phyloP scores from a whole-genome alignment of 1,140 invertebrate species.

The Tetramorium parvispinum region DNA sequence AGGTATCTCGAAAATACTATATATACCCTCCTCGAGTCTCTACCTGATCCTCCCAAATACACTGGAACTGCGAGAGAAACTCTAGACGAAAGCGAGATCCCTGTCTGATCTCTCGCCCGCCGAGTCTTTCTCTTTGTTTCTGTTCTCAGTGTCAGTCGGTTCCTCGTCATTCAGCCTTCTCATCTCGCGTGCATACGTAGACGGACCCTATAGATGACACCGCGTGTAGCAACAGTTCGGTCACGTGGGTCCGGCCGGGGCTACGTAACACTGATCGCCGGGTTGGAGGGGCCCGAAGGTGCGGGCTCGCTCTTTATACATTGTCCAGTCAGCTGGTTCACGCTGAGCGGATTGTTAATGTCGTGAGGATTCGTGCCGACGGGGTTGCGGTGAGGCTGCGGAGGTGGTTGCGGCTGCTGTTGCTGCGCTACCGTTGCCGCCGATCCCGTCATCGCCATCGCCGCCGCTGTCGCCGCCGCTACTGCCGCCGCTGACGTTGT shows the following conservation, averaged over 20 bases:
- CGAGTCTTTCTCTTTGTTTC: not conserved
- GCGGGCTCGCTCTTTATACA: conserved; percentile 87
- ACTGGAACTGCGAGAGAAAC: not conserved
- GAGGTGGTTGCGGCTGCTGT: conserved; percentile 72
- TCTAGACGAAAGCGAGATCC: conserved; percentile 1
- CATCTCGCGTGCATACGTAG: conserved; percentile 75
- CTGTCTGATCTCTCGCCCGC: not conserved
- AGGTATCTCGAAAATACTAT: not conserved
- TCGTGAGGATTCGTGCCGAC: conserved; percentile 96
- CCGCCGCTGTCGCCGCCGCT: conserved; percentile 44
- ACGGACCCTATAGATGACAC: conserved; percentile 83
- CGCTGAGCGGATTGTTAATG: conserved; percentile 95
- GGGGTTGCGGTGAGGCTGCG: conserved; percentile 89
- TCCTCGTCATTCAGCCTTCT: conserved; percentile 44
- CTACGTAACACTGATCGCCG: conserved; percentile 88
- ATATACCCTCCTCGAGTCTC: not conserved
- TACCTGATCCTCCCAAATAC: not conserved
- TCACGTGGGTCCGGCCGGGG: conserved; percentile 85
- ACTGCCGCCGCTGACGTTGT: conserved; percentile 27
- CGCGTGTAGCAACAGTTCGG: conserved; percentile 81
- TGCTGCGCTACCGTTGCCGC: conserved; percentile 58
- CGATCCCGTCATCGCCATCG: conserved; percentile 6
- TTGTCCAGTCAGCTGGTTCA: conserved; percentile 93
- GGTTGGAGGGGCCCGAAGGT: conserved; percentile 85
- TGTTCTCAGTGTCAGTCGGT: not conserved